Evolutionary conservation across 2,797 vertebrate species (phyloP).

Genomic region (Gouania willdenowi): DNA sequence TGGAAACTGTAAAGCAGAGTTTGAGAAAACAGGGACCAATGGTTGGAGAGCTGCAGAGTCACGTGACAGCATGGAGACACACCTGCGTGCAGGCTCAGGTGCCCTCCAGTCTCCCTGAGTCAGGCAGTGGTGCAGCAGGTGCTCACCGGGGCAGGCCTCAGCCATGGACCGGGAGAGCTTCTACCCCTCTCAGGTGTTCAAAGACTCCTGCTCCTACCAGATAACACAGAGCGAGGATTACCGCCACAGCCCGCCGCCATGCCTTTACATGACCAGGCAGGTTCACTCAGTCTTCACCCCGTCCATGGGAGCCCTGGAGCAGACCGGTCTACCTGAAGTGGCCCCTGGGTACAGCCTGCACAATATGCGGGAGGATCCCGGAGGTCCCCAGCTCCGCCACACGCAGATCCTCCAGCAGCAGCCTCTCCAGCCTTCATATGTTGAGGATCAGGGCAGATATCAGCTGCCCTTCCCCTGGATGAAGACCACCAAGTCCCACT

Average conservation of each 20-base stretch:
- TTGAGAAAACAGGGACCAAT: constrained; percentile 75
- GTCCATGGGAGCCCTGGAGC: constrained; percentile 80
- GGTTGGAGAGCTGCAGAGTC: constrained; percentile 62
- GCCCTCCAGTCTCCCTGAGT: constrained; percentile 63
- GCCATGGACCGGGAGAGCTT: constrained; percentile 93
- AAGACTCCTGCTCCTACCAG: constrained; percentile 91
- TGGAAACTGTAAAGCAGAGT: constrained; percentile 57
- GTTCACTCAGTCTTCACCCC: constrained; percentile 80
- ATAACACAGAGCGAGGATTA: constrained; percentile 82
- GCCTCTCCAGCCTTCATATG: constrained; percentile 73
- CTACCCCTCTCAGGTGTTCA: constrained; percentile 87
- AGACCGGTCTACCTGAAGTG: constrained; percentile 83
- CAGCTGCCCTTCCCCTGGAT: constrained; percentile 97
- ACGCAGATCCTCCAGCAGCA: constrained; percentile 74
- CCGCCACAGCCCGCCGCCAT: constrained; percentile 89
- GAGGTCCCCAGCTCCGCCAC: constrained; percentile 80
- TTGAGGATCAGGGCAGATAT: constrained; percentile 75
- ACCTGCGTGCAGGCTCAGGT: constrained; percentile 63
- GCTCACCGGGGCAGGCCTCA: constrained; percentile 46
- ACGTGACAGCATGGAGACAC: constrained; percentile 78
- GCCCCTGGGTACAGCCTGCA: constrained; percentile 82
- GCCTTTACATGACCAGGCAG: constrained; percentile 91
- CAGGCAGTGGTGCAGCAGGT: constrained; percentile 65
- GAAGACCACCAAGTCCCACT: constrained; percentile 96
- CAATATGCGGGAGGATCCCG: constrained; percentile 81